Conservation (phyloP, 2,113 vertebrate genomes). For the Hypocryptadius cinnamomeus region DNA sequence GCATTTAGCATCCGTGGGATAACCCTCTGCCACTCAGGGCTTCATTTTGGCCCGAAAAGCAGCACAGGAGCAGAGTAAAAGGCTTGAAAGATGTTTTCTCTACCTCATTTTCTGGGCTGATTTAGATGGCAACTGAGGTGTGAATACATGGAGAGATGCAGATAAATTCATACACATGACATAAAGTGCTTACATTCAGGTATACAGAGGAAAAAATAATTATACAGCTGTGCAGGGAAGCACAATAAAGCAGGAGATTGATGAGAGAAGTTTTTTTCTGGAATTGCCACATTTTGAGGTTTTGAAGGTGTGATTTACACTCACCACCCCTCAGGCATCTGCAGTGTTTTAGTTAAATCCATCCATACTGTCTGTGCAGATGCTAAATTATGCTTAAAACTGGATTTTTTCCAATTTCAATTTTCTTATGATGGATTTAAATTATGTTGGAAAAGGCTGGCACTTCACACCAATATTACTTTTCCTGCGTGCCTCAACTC, state of each 20-base stretch:
- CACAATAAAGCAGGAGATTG: background rate
- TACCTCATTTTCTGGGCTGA: background rate
- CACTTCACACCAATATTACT: background rate
- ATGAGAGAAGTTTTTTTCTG: background rate
- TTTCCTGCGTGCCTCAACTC: background rate
- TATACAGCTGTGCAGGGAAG: background rate
- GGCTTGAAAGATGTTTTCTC: background rate
- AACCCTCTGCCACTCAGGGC: background rate
- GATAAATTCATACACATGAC: background rate
- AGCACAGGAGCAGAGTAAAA: background rate
- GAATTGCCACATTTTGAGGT: background rate
- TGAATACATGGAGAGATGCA: background rate
- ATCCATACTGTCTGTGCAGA: background rate
- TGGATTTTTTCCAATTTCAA: background rate
- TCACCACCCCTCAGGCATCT: background rate
- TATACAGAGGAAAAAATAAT: background rate
- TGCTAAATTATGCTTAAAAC: background rate
- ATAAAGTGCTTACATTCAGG: background rate
- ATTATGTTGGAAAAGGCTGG: background rate
- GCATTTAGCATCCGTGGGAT: background rate
- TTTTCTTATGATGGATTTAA: background rate
- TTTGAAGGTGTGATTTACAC: background rate
- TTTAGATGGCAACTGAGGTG: background rate
- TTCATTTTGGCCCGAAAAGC: background rate
- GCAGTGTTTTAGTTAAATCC: background rate